Base-by-base conservation (phyloP, 2,888 invertebrate species). In the Isoperla grammatica region DNA sequence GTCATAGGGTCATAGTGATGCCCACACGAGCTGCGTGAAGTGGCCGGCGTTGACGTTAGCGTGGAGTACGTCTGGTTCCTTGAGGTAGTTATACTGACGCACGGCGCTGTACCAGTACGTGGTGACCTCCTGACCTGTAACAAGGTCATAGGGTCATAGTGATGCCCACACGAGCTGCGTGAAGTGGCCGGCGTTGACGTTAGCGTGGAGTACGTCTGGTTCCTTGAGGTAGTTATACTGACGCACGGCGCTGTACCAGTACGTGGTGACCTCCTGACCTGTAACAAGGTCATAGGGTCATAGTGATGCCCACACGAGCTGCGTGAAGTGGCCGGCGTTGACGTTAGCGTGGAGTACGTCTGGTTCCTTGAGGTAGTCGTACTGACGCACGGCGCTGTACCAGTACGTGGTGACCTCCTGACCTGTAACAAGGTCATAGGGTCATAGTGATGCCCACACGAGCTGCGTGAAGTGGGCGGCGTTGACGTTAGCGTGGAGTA, bases 381-480 rank as follows among this genome's bases (percentile, higher is more conserved):
- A 90, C 67, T 87, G 85, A 45, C 83, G 81, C n/a, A 88, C 86
- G 1, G 88, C 87, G 55, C 86, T 84, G 71, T 90, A 90, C 90
- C 90, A 90, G 70, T 88, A 88, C 1, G 86, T 85, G 9, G 88
- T 84, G 19, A 88, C 88, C 75, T 89, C 88, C 76, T 89, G 87
- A 9, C 89, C 88, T 70, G 62, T 8, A 60, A 53, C 42, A 46
- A n/a, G n/a, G n/a, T n/a, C n/a, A n/a, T n/a, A n/a, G n/a, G n/a
- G n/a, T n/a, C n/a, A n/a, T n/a, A n/a, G n/a, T n/a, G 79, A 81
- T 39, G 83, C 82, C 92, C 93, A 93, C 20, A 92, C 88, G 73
- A 93, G 79, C 76, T 92, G 92, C 0, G 90, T 90, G 74, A 92
- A 92, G 73, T 91, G 90, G 61, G 91, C 91, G 72, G 88, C 86